Evolutionary conservation across 2,797 vertebrate species (phyloP).

Genomic region (Macrochelys suwanniensis): DNA sequence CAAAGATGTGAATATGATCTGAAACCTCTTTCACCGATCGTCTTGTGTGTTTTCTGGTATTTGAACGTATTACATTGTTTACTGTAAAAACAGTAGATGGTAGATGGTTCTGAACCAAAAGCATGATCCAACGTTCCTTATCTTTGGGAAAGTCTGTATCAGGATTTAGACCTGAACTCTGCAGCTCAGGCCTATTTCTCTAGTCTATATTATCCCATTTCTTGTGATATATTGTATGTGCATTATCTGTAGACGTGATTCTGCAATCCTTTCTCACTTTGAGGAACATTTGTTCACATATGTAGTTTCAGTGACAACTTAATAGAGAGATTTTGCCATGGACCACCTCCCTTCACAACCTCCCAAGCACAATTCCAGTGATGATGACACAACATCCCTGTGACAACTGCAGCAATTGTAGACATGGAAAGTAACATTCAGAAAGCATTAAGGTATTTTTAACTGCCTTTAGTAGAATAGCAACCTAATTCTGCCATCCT

Average conservation of each 20-base stretch:
- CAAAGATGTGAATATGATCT: neutral
- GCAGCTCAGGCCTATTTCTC: rapidly evolving
- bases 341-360: neutral
- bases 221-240: neutral
- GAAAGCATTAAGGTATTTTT: neutral
- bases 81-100: neutral
- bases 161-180: too few species aligned
- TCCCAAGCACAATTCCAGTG: neutral
- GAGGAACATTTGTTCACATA: neutral
- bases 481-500: neutral
- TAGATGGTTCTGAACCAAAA: rapidly evolving
- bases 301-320: neutral
- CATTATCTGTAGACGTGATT: neutral
- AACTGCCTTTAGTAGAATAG: neutral
- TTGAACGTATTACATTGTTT: rapidly evolving
- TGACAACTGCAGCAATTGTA: neutral
- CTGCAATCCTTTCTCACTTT: neutral
- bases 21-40: neutral
- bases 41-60: neutral
- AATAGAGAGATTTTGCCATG: neutral
- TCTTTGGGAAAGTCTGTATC: neutral
- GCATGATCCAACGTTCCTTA: neutral
- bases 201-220: rapidly evolving
- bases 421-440: neutral
- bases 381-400: neutral